Percentiles rank a stretch among this genome's conserved stretches.
Conservation (phyloP, 2,888 invertebrate genomes). For the Zhengitettix transpicula region DNA sequence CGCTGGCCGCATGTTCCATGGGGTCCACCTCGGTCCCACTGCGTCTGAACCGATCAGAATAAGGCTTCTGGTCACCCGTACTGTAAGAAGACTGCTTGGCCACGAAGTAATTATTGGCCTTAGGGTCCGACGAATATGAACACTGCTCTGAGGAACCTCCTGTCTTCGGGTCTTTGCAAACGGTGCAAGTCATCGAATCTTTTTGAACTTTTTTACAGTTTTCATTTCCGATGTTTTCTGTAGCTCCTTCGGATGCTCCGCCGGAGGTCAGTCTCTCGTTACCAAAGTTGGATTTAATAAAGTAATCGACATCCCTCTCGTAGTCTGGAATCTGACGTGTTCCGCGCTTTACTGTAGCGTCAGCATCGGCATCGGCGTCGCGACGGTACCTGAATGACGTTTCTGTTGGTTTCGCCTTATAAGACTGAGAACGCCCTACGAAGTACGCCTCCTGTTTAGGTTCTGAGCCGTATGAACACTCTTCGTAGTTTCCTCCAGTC, state of each 20-base stretch:
- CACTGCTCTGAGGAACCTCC: constrained; percentile 66
- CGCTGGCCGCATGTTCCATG: neutral
- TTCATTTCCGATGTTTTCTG: constrained; percentile 1
- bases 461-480: constrained; percentile 59
- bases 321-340: neutral
- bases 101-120: constrained; percentile 17
- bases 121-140: constrained; percentile 54
- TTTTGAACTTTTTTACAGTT: constrained; percentile 10
- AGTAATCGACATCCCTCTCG: neutral
- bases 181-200: constrained; percentile 22
- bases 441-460: constrained; percentile 42
- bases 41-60: neutral
- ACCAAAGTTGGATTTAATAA: constrained; percentile 16
- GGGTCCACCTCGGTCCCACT: neutral
- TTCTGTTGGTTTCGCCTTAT: neutral
- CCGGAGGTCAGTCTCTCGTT: constrained; percentile 22
- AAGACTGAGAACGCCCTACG: constrained; percentile 7
- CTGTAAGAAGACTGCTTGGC: constrained; percentile 13
- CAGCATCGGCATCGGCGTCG: too few relatives aligned
- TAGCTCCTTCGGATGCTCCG: neutral
- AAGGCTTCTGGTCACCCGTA: constrained; percentile 2
- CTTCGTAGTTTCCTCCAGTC: constrained; percentile 59
- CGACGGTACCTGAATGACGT: constrained; percentile 7
- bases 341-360: neutral
- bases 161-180: constrained; percentile 56